Evolutionary conservation across 2,113 vertebrate species (phyloP), one percentile per base, ranked within the genome.

Genomic region (Arenaria interpres): DNA sequence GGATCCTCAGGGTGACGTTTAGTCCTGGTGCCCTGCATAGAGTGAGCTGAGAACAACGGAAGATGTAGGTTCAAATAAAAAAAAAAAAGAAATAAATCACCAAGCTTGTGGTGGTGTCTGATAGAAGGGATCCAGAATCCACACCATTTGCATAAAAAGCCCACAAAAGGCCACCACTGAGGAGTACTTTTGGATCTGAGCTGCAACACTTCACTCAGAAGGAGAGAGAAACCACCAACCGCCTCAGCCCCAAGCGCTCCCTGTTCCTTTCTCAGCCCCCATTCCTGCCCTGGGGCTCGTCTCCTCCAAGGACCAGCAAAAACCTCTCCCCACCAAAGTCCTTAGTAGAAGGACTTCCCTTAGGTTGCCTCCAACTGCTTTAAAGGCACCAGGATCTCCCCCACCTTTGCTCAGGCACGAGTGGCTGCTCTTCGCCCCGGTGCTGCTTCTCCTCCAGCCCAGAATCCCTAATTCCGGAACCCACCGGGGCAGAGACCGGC

Each of bases 371-470:
- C 30, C 23, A 46, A 7, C 7, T 8, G 2, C 8, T 35, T 22
- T 15, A 10, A 62, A 20, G 9, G 9, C 39, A 81, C 14, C 1
- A 5, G 43, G 27, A 24, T 3, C 23, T 5, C 16, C 33, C 16
- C 18, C 12, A 1, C 3, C 12, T 43, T 9, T 28, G 41, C 53
- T 10, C n/a, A 32, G 39, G 64, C 19, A 12, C 0, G 5, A 80
- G 22, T 0, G 1, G 43, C 37, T 41, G 13, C 8, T 33, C 48
- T 22, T 20, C 46, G 16, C 41, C 62, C 2, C 1, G 14, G 21
- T 4, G 2, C 45, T 4, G 56, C 43, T 24, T 13, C 39, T 50
- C 48, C 39, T 39, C 48, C 48, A n/a, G 27, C 56, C 27, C 16
- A 43, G 20, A 30, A 53, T 24, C 33, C 35, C 35, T 35, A 0